Evolutionary conservation across 2,888 invertebrate species (phyloP).

Genomic region (Temnothorax unifasciatus): DNA sequence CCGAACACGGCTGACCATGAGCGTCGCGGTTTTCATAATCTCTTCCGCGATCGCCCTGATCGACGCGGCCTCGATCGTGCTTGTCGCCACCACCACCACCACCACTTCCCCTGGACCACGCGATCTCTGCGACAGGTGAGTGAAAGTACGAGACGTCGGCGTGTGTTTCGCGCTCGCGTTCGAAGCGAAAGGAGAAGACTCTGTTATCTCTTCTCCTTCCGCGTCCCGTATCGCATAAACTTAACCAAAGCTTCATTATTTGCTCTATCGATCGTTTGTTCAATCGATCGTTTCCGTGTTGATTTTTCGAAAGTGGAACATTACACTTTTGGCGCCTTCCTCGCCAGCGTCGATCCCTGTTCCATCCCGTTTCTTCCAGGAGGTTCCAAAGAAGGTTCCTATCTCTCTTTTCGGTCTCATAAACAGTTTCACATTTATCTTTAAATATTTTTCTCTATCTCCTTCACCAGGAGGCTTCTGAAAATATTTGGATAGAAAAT

Average conservation of each 20-base stretch:
- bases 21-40: conserved; percentile 41
- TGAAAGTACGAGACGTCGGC: conserved; percentile 63
- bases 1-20: conserved; percentile 27
- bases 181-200: neutral
- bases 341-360: neutral
- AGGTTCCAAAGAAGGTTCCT: neutral
- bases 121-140: conserved; percentile 73
- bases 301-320: neutral
- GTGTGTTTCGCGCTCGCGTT: neutral
- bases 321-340: neutral
- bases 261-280: neutral
- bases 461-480: neutral
- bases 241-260: neutral
- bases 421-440: neutral
- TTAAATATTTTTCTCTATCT: neutral
- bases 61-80: conserved; percentile 66
- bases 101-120: conserved; percentile 43
- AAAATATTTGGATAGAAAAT: conserved; percentile 9
- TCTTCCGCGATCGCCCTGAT: conserved; percentile 55
- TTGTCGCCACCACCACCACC: neutral
- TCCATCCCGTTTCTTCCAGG: neutral
- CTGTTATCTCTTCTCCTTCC: neutral
- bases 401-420: neutral
- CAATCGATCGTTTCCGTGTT: conserved; percentile 2
- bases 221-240: neutral